These are phyloP conservation scores for Acyrthosiphon pisum DNA, from an alignment of 1,140 invertebrate genomes.

Conservation along the genomic window DNA sequence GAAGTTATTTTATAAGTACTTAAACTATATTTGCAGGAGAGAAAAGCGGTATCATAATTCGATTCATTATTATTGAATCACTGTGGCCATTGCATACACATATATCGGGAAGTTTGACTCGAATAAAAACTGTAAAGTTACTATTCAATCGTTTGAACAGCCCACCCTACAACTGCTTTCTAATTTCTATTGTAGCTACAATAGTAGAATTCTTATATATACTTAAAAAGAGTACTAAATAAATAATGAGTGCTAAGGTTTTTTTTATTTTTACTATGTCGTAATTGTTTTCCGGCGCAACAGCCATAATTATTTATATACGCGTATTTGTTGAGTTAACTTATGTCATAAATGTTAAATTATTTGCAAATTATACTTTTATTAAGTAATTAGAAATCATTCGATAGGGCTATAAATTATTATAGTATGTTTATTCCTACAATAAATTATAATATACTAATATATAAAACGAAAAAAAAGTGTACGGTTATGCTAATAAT, in stretches of 20 bases:
- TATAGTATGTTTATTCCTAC: background rate
- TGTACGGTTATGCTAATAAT: background rate
- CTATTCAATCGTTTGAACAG: background rate
- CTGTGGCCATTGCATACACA: background rate
- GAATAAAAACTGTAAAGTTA: background rate
- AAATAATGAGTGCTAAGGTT: background rate
- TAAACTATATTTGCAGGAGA: background rate
- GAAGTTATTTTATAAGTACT: too few species aligned
- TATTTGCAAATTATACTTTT: background rate
- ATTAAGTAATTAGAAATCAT: background rate
- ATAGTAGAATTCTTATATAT: background rate
- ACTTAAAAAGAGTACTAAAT: background rate
- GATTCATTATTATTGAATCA: background rate
- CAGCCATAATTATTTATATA: background rate
- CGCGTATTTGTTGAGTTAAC: background rate
- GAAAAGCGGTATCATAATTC: too few species aligned
- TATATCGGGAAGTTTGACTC: too few species aligned
- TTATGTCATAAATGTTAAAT: background rate
- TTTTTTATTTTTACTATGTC: background rate
- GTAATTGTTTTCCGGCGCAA: background rate
- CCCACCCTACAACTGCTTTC: background rate
- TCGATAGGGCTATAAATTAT: background rate
- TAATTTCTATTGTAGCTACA: background rate
- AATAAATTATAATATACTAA: background rate
- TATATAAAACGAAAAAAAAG: too few species aligned